Evolutionary conservation across 1,140 invertebrate species (phyloP), one percentile per base, ranked within the genome.

Genomic region (Aricia agestis): DNA sequence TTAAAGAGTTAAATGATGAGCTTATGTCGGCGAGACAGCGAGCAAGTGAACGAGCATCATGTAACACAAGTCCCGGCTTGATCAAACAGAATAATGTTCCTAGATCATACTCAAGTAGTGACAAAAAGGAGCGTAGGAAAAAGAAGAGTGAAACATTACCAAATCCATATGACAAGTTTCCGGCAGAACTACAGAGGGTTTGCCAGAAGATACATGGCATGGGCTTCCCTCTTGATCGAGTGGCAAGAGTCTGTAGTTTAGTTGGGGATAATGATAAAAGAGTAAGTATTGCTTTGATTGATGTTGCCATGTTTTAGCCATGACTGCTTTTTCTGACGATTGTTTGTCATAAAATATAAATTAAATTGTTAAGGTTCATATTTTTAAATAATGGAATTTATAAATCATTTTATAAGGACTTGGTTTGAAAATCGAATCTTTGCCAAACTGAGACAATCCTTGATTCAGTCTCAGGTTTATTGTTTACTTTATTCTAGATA

Each of bases 201-300:
- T 96, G 94, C 42, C 92, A 94, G 74, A 94, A 94, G 59, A 94
- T 97, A 25, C 95, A 93, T 78, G 93, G 94, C 66, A 98, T 98
- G 97, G 97, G 97, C 2, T 98, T 98, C 88, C 94, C 95, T 0
- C 82, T 95, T 71, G 93, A 95, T n/a, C 93, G 96, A 79, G 95
- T 96, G 1, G 94, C 95, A 6, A 93, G 95, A 75, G 95, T 96
- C 13, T 95, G 96, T 77, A 93, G 94, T 74, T 89, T 94, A 67
- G 92, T 97, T 69, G 96, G 96, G 74, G 93, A 94, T 74, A 95
- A 97, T 92, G 95, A 97, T 87, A 97, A 97, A 87, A 97, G 97
- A 93, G 96, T 97, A 80, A 91, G 89, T 69, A 70, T 84, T 91
- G 5, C 31, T 36, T 18, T 65, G 9, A 17, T 58, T 67, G 25